phyloP scores from a whole-genome alignment of 2,888 invertebrate genomes.

The Stegana nigrithorax region DNA sequence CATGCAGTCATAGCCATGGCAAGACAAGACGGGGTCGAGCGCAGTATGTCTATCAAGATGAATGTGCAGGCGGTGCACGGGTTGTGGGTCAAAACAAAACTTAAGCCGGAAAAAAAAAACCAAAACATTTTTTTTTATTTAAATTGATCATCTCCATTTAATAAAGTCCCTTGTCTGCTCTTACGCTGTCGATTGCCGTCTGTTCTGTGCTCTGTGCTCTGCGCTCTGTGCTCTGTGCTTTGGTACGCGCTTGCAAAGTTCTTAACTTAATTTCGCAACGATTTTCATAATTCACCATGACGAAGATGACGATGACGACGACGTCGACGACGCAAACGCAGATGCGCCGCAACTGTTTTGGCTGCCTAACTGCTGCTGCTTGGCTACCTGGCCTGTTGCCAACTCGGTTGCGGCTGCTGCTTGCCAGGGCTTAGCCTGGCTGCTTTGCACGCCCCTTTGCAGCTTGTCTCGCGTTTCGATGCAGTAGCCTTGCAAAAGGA shows the following conservation, averaged over 20 bases:
- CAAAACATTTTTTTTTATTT: slow-evolving; percentile 65
- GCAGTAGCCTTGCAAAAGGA: slow-evolving; percentile 9
- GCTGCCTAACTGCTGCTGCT: slow-evolving; percentile 7
- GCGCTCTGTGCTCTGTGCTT: too few relatives aligned
- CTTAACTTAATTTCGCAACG: slow-evolving; percentile 64
- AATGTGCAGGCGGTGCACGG: slow-evolving; percentile 32
- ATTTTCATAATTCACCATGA: slow-evolving; percentile 66
- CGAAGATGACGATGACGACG: too few relatives aligned
- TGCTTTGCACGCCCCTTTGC: slow-evolving; percentile 48
- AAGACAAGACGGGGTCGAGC: background rate
- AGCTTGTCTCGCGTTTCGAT: slow-evolving; percentile 36
- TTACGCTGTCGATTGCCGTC: slow-evolving; percentile 9
- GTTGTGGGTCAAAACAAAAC: slow-evolving; percentile 19
- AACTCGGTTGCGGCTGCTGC: background rate
- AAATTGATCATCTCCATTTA: slow-evolving; percentile 69
- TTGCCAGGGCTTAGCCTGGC: too few relatives aligned
- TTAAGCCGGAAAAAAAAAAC: slow-evolving; percentile 7
- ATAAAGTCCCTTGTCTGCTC: slow-evolving; percentile 45
- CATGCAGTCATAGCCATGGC: slow-evolving; percentile 5
- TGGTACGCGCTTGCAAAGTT: slow-evolving; percentile 43
- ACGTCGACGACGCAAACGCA: background rate
- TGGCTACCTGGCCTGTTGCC: slow-evolving; percentile 19
- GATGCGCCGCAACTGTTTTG: slow-evolving; percentile 54
- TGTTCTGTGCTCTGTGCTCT: slow-evolving; percentile 11
- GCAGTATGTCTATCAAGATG: slow-evolving; percentile 45